Conservation (phyloP, 1,140 invertebrate species). For the Chlorops oryzae region DNA sequence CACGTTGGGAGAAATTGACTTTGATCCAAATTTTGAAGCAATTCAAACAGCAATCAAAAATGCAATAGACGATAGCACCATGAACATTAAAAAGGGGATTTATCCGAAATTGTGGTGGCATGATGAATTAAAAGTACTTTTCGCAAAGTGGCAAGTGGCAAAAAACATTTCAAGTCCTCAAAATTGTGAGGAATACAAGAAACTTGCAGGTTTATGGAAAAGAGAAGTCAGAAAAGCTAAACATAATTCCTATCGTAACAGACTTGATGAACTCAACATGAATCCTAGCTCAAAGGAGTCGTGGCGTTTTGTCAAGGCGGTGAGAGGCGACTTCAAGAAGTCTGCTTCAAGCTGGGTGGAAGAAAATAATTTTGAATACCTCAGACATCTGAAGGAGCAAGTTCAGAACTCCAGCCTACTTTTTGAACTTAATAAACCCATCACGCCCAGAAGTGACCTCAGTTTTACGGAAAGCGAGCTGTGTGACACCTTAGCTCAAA, state of each 20-base stretch:
- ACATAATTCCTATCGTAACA: not conserved
- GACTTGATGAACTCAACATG: not conserved
- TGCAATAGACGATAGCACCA: not conserved
- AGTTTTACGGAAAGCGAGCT: not conserved
- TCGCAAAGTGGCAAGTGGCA: not conserved
- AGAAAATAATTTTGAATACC: too few relatives aligned
- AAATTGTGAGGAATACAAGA: not conserved
- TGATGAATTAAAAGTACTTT: too few relatives aligned
- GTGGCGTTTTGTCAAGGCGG: not conserved
- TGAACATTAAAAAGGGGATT: not conserved
- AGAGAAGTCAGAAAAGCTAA: not conserved
- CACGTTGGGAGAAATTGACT: too few relatives aligned
- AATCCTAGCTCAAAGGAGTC: not conserved
- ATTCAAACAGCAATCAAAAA: too few relatives aligned
- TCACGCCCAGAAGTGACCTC: not conserved
- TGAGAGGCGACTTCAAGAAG: too few relatives aligned
- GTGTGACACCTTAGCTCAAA: not conserved
- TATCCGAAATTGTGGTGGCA: not conserved
- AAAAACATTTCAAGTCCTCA: not conserved
- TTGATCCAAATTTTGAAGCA: too few relatives aligned
- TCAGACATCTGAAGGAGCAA: not conserved
- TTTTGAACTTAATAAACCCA: not conserved
- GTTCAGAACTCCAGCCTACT: not conserved
- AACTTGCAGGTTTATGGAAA: not conserved
- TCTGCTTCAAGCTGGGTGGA: too few relatives aligned